Percentiles rank a stretch among this genome's conserved stretches.
Evolutionary conservation across 2,888 invertebrate species (phyloP).

Genomic region (Xestia rhomboidea): DNA sequence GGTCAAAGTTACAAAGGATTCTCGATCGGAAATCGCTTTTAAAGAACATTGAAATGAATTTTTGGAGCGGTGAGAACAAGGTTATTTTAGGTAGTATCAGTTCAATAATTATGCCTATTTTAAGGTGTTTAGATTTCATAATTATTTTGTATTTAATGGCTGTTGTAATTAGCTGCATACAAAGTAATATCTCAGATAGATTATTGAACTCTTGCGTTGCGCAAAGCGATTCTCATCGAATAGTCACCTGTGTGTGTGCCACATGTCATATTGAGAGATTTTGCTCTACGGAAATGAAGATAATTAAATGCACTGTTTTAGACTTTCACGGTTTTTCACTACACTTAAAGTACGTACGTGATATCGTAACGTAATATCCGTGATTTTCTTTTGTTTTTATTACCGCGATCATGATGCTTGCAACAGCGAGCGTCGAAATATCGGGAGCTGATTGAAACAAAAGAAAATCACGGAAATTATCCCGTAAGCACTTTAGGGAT

Average conservation of each 20-base stretch:
- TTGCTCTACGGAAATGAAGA: not conserved
- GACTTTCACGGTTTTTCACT: too few relatives aligned
- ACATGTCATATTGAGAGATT: not conserved
- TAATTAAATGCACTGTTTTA: too few relatives aligned
- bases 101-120: not conserved
- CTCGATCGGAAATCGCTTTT: conserved; percentile 57
- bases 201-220: not conserved
- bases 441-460: too few relatives aligned
- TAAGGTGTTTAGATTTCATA: not conserved
- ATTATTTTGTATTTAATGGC: not conserved
- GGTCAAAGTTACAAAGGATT: conserved; percentile 73
- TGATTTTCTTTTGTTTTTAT: too few relatives aligned
- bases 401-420: too few relatives aligned
- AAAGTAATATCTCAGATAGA: not conserved
- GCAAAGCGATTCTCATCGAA: not conserved
- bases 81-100: not conserved
- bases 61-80: conserved; percentile 29
- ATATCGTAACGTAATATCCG: too few relatives aligned
- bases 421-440: too few relatives aligned
- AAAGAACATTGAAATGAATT: conserved; percentile 27
- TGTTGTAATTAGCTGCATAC: not conserved
- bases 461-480: too few relatives aligned
- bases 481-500: too few relatives aligned
- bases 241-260: not conserved
- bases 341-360: too few relatives aligned